These are phyloP conservation scores for Balearica regulorum DNA, from an alignment of 2,797 vertebrate genomes.

Conservation along the genomic window DNA sequence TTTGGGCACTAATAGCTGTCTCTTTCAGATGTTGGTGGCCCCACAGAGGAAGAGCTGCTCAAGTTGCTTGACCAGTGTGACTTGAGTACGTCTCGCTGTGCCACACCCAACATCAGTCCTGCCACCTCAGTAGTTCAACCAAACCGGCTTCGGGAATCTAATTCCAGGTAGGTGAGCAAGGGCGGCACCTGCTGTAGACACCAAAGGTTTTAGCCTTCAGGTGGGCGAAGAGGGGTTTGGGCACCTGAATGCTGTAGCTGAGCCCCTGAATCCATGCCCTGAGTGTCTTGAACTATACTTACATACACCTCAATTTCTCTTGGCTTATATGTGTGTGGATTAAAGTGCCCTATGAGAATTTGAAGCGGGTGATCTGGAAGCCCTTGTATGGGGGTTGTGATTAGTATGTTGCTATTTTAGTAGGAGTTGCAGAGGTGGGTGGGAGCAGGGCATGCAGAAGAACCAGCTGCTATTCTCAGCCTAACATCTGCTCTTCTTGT, in stretches of 20 bases:
- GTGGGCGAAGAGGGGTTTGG: neutral
- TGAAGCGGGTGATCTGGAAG: neutral
- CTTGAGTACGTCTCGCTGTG: conserved; percentile 93
- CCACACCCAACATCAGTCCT: conserved; percentile 95
- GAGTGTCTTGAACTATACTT: neutral
- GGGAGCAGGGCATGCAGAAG: neutral
- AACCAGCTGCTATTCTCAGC: neutral
- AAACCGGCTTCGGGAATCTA: conserved; percentile 89
- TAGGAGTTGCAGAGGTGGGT: neutral
- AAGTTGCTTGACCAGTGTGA: conserved; percentile 96
- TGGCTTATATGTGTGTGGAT: neutral
- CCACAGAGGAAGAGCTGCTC: conserved; percentile 92
- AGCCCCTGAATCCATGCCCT: neutral
- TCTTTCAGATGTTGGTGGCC: conserved; percentile 86
- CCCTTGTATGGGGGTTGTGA: neutral
- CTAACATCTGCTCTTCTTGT: neutral
- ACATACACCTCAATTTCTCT: neutral
- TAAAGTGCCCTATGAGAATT: neutral
- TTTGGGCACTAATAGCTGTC: neutral
- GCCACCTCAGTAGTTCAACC: conserved; percentile 93
- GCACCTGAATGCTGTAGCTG: neutral
- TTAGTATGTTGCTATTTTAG: neutral
- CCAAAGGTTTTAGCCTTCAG: neutral
- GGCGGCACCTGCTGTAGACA: neutral
- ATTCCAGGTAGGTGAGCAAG: conserved; percentile 81